These are phyloP conservation scores for Rotaria magnacalcarata DNA, from an alignment of 2,888 invertebrate species.

Conservation along the genomic window DNA sequence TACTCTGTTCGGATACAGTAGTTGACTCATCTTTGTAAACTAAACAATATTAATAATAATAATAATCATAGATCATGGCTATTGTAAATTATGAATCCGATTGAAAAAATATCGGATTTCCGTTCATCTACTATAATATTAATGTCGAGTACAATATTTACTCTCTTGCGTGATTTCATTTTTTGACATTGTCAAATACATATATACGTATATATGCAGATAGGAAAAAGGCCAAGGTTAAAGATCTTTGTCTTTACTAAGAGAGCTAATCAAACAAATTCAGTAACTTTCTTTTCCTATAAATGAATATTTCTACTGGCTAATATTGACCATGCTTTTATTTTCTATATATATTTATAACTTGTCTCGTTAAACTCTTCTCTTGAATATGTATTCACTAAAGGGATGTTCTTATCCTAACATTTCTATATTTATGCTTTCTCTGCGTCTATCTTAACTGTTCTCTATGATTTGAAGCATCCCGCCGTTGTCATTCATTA, in stretches of 20 bases:
- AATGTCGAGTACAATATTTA: not conserved
- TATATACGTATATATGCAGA: not conserved
- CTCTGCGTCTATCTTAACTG: not conserved
- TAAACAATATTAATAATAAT: not conserved
- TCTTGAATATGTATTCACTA: not conserved
- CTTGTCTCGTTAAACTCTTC: not conserved
- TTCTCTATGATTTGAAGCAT: not conserved
- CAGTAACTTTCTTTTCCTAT: not conserved
- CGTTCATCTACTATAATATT: not conserved
- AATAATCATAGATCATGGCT: not conserved
- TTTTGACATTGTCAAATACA: constrained; percentile 8
- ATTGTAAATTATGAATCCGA: not conserved
- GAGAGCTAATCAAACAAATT: constrained; percentile 22
- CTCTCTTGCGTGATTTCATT: constrained; percentile 9
- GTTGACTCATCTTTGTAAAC: constrained; percentile 8
- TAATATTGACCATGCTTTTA: constrained; percentile 17
- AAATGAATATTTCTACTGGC: not conserved
- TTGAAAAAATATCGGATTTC: not conserved
- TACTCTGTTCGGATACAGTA: too few relatives aligned
- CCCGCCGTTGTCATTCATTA: not conserved
- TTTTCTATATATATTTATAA: not conserved
- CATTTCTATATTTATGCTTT: not conserved
- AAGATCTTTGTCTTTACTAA: not conserved
- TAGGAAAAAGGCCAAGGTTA: constrained; percentile 6
- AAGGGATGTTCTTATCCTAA: not conserved